Base-by-base conservation (phyloP, 2,797 vertebrate species). In the Garrulus glandarius region DNA sequence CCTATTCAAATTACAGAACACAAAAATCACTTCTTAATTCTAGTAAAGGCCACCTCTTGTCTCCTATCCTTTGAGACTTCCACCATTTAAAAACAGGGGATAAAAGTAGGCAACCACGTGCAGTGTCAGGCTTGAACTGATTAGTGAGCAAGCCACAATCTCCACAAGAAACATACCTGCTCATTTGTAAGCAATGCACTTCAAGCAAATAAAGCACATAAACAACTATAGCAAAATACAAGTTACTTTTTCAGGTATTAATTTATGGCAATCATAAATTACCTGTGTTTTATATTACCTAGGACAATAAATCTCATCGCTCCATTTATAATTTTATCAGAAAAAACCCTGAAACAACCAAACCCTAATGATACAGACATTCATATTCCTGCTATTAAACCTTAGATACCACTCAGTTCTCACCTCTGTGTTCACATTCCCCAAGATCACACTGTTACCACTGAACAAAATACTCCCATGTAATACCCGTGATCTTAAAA, bases 281-380 rank as follows among this genome's bases (percentile, higher is more conserved):
- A 27, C 12, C 15, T 49, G 10, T 11, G 26, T 3, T 86, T 78
- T 49, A 10, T 20, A 60, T 49, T 64, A 44, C 14, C 4, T n/a
- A 46, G 9, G 22, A 61, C 7, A 69, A 69, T 34, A 64, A 71
- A 49, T 29, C 3, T 49, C 60, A 59, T 2, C 7, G 2, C 6
- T 60, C 4, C 11, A 64, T 26, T 59, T 29, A 32, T 23, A 32
- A 53, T 63, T 82, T 70, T 5, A 60, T 17, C 6, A 24, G 6
- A 13, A 76, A 68, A 64, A 57, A 18, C 0, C 0, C 10, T 5
- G 7, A 23, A 68, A 34, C 15, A 41, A 37, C 10, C 7, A 47
- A 86, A 75, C 1, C 4, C n/a, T 47, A 39, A 24, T 13, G 23
- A 68, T 30, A 49, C 0, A 46, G 14, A 12, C 2, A 11, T n/a